Evolutionary conservation across 2,113 vertebrate species (phyloP), one percentile per base, ranked within the genome.

Genomic region (Sula dactylatra): DNA sequence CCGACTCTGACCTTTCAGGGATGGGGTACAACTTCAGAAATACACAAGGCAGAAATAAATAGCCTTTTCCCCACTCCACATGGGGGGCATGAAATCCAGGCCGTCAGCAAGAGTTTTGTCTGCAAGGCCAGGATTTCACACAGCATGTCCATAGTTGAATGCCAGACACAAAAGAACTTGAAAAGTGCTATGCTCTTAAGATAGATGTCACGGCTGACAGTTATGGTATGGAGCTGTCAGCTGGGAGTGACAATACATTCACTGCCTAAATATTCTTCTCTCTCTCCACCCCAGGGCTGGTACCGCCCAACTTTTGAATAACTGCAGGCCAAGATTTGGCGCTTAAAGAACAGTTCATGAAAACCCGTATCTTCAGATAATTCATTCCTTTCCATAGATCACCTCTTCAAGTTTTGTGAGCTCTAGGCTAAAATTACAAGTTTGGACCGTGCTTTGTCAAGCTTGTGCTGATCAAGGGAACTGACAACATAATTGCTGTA

Each of bases 201-300:
- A 91, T 87, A 97, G 92, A 97, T 96, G 94, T 95, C 95, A 92
- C 8, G 10, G 58, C 70, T 97, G 94, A 94, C 83, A 96, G 81
- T 89, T 89, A 76, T 82, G 86, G 86, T 67, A 93, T 80, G 70
- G 81, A 95, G 84, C 78, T 95, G 81, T 93, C 91, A 95, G 61
- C 66, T 95, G 73, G 61, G 58, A 96, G 77, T 3, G 10, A 89
- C 80, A 89, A 69, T 38, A 86, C 26, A 10, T 82, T 89, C 56
- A 58, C 42, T 70, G 73, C 45, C 89, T 91, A 82, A 94, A 87
- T 89, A 97, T 87, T 91, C 64, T 92, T 83, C 77, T 82, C 72
- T 77, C 55, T 84, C 45, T 82, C 44, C 81, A 84, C 94, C 84
- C 42, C 21, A 77, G 84, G 94, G 89, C 77, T 94, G 59, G 42